phyloP scores from a whole-genome alignment of 2,888 invertebrate species.

The Salpingus planirostris region DNA sequence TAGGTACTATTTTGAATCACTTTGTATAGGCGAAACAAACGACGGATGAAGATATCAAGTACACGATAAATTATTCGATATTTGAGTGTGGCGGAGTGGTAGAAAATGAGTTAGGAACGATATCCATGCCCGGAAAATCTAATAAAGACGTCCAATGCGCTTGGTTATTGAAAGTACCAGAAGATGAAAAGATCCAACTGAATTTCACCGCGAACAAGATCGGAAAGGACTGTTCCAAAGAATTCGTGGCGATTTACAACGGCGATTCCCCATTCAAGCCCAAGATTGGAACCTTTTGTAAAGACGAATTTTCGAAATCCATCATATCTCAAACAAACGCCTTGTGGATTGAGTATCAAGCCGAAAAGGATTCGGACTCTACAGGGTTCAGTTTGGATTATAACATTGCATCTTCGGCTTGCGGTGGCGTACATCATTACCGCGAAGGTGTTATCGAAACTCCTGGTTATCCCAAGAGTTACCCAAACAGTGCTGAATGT shows the following conservation, averaged over 20 bases:
- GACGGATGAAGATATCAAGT: too few species aligned
- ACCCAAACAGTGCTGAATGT: slow-evolving; percentile 71
- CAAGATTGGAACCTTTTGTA: slow-evolving; percentile 54
- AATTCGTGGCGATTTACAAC: slow-evolving; percentile 48
- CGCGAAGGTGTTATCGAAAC: slow-evolving; percentile 43
- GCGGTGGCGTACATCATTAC: slow-evolving; percentile 57
- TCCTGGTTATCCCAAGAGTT: slow-evolving; percentile 54
- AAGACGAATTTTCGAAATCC: slow-evolving; percentile 39
- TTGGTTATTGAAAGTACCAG: slow-evolving; percentile 24
- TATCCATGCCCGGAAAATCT: slow-evolving; percentile 46
- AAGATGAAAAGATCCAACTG: slow-evolving; percentile 35
- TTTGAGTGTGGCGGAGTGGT: slow-evolving; percentile 62
- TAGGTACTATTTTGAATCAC: too few species aligned
- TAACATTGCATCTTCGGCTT: slow-evolving; percentile 42
- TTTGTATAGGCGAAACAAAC: too few species aligned
- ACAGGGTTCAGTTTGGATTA: slow-evolving; percentile 30
- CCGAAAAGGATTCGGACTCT: slow-evolving; percentile 39
- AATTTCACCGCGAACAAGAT: slow-evolving; percentile 48
- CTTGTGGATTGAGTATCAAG: slow-evolving; percentile 63
- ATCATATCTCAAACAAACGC: slow-evolving; percentile 45
- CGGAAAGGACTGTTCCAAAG: slow-evolving; percentile 48
- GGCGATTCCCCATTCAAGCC: slow-evolving; percentile 44
- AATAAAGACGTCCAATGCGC: slow-evolving; percentile 53
- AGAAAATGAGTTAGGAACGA: slow-evolving; percentile 36
- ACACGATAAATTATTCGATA: slow-evolving; percentile 50